These are phyloP conservation scores for Chrysotoxum bicinctum DNA, from an alignment of 2,888 invertebrate species.

Conservation along the genomic window DNA sequence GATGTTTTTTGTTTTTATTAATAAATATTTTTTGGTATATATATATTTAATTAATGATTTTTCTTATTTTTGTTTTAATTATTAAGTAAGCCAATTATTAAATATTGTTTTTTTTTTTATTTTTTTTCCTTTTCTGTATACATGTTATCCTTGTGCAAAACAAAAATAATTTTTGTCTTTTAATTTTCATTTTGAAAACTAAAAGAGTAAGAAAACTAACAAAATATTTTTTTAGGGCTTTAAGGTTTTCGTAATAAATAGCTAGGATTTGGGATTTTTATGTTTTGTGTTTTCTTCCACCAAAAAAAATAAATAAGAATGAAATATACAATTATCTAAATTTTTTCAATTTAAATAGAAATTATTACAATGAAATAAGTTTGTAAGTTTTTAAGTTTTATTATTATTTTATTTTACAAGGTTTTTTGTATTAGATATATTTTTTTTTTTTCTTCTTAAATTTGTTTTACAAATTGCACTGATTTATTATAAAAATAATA, in stretches of 20 bases:
- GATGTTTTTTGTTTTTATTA: conserved; percentile 34
- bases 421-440: neutral
- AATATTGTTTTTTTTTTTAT: conserved; percentile 50
- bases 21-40: conserved; percentile 71
- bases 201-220: conserved; percentile 8
- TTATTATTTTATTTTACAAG: conserved; percentile 27
- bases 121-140: conserved; percentile 77
- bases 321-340: conserved; percentile 68
- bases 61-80: conserved; percentile 54
- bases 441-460: conserved; percentile 23
- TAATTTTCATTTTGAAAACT: conserved; percentile 22
- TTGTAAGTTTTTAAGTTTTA: neutral
- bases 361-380: conserved; percentile 11
- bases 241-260: conserved; percentile 45
- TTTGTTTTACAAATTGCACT: conserved; percentile 75
- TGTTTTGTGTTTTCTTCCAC: conserved; percentile 48
- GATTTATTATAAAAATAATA: conserved; percentile 71
- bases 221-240: conserved; percentile 18
- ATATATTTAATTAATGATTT: conserved; percentile 56
- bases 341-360: conserved; percentile 34
- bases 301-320: conserved; percentile 55
- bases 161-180: conserved; percentile 60
- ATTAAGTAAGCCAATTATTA: conserved; percentile 60
- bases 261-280: conserved; percentile 47
- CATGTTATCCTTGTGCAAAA: conserved; percentile 78